phyloP scores from a whole-genome alignment of 2,888 invertebrate genomes.

The Epistrophe grossulariae region DNA sequence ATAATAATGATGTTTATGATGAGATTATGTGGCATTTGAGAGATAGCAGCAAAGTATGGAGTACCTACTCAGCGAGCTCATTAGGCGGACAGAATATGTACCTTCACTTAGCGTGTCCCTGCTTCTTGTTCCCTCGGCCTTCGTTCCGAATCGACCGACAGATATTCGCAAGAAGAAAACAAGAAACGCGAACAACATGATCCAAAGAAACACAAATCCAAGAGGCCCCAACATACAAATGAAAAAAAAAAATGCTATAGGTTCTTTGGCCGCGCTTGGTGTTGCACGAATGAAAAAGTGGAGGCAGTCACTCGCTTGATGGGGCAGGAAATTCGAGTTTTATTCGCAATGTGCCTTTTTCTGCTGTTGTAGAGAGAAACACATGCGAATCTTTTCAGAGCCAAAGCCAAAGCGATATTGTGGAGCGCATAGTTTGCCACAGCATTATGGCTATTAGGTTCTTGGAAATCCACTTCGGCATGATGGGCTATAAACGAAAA shows the following conservation, averaged over 20 bases:
- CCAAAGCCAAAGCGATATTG: slow-evolving; percentile 29
- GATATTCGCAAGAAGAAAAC: slow-evolving; percentile 40
- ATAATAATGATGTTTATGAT: slow-evolving; percentile 65
- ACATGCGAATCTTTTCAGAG: slow-evolving; percentile 31
- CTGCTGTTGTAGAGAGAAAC: not conserved
- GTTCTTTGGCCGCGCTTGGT: slow-evolving; percentile 57
- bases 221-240: slow-evolving; percentile 21
- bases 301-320: slow-evolving; percentile 77
- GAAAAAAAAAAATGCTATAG: slow-evolving; percentile 41
- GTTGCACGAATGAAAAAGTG: slow-evolving; percentile 77
- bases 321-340: slow-evolving; percentile 78
- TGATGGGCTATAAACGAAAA: slow-evolving; percentile 57
- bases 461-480: slow-evolving; percentile 60
- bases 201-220: slow-evolving; percentile 50
- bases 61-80: slow-evolving; percentile 62
- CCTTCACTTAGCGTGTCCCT: slow-evolving; percentile 47
- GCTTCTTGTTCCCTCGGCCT: slow-evolving; percentile 3
- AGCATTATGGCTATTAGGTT: slow-evolving; percentile 47
- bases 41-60: slow-evolving; percentile 61
- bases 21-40: slow-evolving; percentile 66
- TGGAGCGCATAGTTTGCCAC: not conserved
- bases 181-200: slow-evolving; percentile 51
- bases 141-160: not conserved
- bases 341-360: slow-evolving; percentile 61
- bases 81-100: slow-evolving; percentile 67